These are phyloP conservation scores for Heliopora coerulea DNA, from an alignment of 92 coral and sea anemone species.

Conservation along the genomic window DNA sequence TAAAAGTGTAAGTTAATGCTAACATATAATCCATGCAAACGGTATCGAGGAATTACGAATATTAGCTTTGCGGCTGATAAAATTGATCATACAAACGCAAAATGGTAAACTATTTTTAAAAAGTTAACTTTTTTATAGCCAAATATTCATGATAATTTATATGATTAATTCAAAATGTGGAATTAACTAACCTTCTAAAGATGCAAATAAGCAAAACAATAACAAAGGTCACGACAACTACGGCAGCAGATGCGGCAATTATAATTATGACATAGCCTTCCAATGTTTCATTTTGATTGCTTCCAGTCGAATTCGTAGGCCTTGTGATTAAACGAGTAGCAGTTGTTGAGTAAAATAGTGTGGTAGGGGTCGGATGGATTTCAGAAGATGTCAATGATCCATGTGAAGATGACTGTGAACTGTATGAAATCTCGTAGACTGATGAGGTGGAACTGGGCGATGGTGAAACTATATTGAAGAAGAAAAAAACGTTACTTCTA, in stretches of 20 bases:
- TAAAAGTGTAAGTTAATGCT: too few relatives aligned
- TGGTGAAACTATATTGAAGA: not conserved
- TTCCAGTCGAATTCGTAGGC: not conserved
- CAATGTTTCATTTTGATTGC: constrained; percentile 1
- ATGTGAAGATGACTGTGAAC: too few relatives aligned
- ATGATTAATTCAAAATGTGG: not conserved
- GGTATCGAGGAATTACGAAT: too few relatives aligned
- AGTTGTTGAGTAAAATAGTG: not conserved
- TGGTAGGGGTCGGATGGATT: not conserved
- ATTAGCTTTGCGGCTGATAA: too few relatives aligned
- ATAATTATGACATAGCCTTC: constrained; percentile 16
- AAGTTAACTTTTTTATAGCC: too few relatives aligned
- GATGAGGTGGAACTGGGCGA: not conserved
- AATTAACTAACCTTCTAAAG: constrained; percentile 7
- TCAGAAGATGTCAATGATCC: too few relatives aligned
- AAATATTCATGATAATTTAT: too few relatives aligned
- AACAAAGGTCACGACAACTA: not conserved
- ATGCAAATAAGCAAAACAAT: constrained; percentile 12
- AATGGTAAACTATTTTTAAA: too few relatives aligned
- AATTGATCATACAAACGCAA: too few relatives aligned
- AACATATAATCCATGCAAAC: too few relatives aligned
- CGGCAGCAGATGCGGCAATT: constrained; percentile 15
- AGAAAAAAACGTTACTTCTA: too few relatives aligned
- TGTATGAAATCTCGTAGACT: not conserved
- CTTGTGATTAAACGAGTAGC: not conserved